Evolutionary conservation across 1,140 invertebrate genomes (phyloP), one percentile per base, ranked within the genome.

Genomic region (Hermetia illucens): DNA sequence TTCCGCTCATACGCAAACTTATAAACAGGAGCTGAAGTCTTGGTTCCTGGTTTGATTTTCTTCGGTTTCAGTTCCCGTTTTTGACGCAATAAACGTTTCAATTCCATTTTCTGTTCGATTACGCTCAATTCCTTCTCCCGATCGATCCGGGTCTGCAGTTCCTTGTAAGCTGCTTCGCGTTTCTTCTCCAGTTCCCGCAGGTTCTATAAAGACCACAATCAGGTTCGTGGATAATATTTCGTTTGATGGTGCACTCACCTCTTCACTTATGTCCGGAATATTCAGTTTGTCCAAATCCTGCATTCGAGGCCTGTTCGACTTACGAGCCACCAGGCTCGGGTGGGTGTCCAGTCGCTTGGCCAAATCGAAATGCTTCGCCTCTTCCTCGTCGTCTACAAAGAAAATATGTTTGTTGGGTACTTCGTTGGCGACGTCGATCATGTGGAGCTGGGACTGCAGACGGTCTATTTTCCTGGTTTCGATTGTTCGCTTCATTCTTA

Each of bases 401-500:
- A 88, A 81, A 24, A 66, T 74, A 47, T 92, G 90, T 20, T 71
- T 76, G 60, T 92, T 93, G 24, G 66, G 61, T 2, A 67, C 67
- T 29, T 70, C 58, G 41, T 79, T 74, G 2, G 70, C 71, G 22
- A 68, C 65, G 55, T 90, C 85, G 4, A 89, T 71, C 55, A 93
- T 69, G 58, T 96, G 87, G 2, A 95, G 65, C 34, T 76, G 64
- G 10, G 78, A 70, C 61, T 93, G 82, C 16, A 97, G 56, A 49
- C 79, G 79, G 42, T 91, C 75, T 44, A 96, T 82, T 67, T 91
- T 91, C 50, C 81, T 88, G 1, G 71, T 63, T 65, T 98, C 94
- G 21, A 90, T 71, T 9, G 76, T 81, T 29, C 83, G 67, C 51
- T 90, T 90, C 61, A 82, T 82, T 17, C 74, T 71, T 5, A 98